These are phyloP conservation scores for Cyprinodon variegatus DNA, from an alignment of 2,113 vertebrate genomes.

Conservation along the genomic window DNA sequence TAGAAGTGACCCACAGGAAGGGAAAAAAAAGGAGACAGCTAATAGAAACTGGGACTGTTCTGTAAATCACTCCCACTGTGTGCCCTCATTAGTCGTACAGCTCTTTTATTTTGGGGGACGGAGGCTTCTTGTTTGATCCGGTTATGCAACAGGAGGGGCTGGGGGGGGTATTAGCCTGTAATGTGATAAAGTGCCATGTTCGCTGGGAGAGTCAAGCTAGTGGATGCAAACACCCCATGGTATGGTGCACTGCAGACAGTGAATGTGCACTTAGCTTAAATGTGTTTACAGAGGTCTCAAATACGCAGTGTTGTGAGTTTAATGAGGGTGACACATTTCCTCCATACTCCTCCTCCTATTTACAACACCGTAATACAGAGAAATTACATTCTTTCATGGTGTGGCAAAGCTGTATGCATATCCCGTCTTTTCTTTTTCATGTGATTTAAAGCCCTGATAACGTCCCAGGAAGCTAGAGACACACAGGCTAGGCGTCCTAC, in stretches of 20 bases:
- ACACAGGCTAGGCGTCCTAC: slow-evolving; percentile 25
- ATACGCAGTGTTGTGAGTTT: slow-evolving; percentile 20
- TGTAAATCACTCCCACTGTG: slow-evolving; percentile 61
- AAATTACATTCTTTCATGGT: slow-evolving; percentile 55
- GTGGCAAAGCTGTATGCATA: slow-evolving; percentile 14
- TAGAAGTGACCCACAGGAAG: slow-evolving; percentile 68
- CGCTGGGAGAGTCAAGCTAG: slow-evolving; percentile 42
- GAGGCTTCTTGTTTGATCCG: slow-evolving; percentile 68
- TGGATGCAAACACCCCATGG: slow-evolving; percentile 21
- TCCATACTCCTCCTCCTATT: slow-evolving; percentile 48
- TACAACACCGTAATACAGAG: slow-evolving; percentile 43
- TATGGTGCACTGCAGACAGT: slow-evolving; percentile 8
- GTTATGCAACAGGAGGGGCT: slow-evolving; percentile 70
- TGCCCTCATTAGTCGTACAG: slow-evolving; percentile 74
- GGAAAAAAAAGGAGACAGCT: slow-evolving; percentile 36
- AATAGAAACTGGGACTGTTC: slow-evolving; percentile 76
- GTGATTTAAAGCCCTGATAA: slow-evolving; percentile 36
- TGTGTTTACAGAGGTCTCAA: slow-evolving; percentile 1
- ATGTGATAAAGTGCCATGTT: slow-evolving; percentile 60
- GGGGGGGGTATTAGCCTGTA: slow-evolving; percentile 56
- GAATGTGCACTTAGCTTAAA: slow-evolving; percentile 18
- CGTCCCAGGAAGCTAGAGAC: slow-evolving; percentile 34
- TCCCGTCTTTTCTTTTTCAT: slow-evolving; percentile 41
- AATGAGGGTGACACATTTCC: slow-evolving; percentile 49
- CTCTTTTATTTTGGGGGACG: slow-evolving; percentile 66